Base-by-base conservation (phyloP, 53 echinoderm and acorn worm species). In the Echinarachnius parma region DNA sequence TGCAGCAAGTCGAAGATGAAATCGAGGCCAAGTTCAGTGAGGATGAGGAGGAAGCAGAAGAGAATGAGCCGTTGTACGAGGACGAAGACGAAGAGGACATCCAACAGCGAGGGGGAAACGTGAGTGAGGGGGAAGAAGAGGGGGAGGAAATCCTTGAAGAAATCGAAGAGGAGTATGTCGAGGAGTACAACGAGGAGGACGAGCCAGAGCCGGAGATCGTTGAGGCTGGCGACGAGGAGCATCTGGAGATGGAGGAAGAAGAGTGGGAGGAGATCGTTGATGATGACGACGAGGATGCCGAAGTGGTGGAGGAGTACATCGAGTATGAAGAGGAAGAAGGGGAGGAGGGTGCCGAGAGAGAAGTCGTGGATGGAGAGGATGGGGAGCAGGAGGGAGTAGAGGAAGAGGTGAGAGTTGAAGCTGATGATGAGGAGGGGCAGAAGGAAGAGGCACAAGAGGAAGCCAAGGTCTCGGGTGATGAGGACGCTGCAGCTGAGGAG, bases 121-220 rank as follows among this genome's bases (percentile, higher is more conserved):
- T 31, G 8, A 57, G 37, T 9, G 60, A 22, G 11, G 37, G 21
- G 18, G 37, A 54, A 20, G 72, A 75, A 14, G 52, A 52, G 19
- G 18, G 28, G 1, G 78, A 61, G 33, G 61, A 62, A 29, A 48
- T 61, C n/a, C 20, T 58, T 60, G 77, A 70, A 4, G 61, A 77
- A 14, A 48, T 20, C 4, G 79, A 66, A 16, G 45, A 34, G 64
- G 74, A 53, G 34, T 22, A 58, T 11, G 66, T 36, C 20, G 66
- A 32, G 0, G 57, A 45, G 21, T 31, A 32, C 24, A 59, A 46
- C 4, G 77, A 66, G 0, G 77, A 66, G 2, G 66, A 56, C 2
- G 60, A 55, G 31, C 44, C 50, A 10, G 83, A 76, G 59, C 57
- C 62, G n/a, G 83, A 82, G 24, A 75, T 64, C 35, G 61, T 56